Conservation (phyloP, 2,888 invertebrate species). For the Lamproptera curius region DNA sequence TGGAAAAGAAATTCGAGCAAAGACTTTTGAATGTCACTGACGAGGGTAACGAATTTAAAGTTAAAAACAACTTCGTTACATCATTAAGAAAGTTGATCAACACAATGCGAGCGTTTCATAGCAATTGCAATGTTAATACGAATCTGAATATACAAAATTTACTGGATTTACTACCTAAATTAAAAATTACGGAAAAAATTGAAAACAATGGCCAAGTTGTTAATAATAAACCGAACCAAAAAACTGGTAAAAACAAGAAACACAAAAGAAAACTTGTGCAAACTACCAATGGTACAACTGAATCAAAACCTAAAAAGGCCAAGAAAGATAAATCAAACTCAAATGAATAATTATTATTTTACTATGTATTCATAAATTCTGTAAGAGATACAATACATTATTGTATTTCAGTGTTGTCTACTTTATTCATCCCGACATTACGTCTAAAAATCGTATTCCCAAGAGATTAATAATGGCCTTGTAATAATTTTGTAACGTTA, state of each 20-base stretch:
- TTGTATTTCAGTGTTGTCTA: neutral
- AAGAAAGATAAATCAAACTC: conserved; percentile 38
- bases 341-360: conserved; percentile 32
- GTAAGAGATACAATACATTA: conserved; percentile 1
- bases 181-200: conserved; percentile 44
- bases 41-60: conserved; percentile 49
- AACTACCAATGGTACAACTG: conserved; percentile 45
- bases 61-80: conserved; percentile 78
- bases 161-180: conserved; percentile 42
- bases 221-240: conserved; percentile 29
- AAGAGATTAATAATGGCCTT: too few relatives aligned
- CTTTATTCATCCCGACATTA: too few relatives aligned
- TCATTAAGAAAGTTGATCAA: conserved; percentile 75
- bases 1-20: conserved; percentile 68
- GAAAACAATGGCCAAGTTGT: conserved; percentile 37
- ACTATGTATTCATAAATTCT: conserved; percentile 1
- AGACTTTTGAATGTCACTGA: conserved; percentile 43
- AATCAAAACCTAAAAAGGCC: conserved; percentile 43
- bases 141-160: conserved; percentile 50
- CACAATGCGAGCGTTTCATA: conserved; percentile 66
- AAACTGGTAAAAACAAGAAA: conserved; percentile 33
- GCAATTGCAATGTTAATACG: conserved; percentile 50
- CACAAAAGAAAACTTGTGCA: conserved; percentile 58
- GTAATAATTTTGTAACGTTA: too few relatives aligned
- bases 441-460: too few relatives aligned